Evolutionary conservation across 2,888 invertebrate species (phyloP), one percentile per base, ranked within the genome.

Genomic region (Petrophora chlorosata): DNA sequence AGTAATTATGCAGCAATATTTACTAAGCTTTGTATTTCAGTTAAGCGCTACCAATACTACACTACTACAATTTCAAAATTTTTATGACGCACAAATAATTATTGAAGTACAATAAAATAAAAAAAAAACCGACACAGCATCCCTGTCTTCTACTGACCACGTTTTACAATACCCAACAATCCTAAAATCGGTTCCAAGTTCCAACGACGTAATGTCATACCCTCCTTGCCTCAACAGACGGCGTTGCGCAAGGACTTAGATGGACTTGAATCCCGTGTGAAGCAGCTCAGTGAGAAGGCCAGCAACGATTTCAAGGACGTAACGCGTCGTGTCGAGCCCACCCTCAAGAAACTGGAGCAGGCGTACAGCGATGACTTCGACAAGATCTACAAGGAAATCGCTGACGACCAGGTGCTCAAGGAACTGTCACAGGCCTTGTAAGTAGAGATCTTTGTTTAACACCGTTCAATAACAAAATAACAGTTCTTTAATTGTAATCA

Each of bases 361-460:
- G 92, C 93, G 17, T 94, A 95, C 76, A 83, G 87, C 25, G 79
- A 90, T 0, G 95, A 96, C 71, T 54, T 95, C 7, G 83, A 92
- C 15, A 92, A 93, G 53, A 85, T 97, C 28, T 90, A 93, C 55
- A 86, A 94, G 2, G 96, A 97, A 69, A 81, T 96, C 2, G 85
- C 92, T 45, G 91, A 91, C 23, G 96, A 96, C 67, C 92, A 94
- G 61, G 91, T 92, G 0, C 75, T 96, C 43, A 92, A 94, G 61
- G 92, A 94, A 50, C 79, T 95, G 16, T 90, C 91, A 1, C 91
- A 92, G 34, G 79, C 88, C 8, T 56, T 94, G 92, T 93, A 80
- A 92, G 93, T 91, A 19, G n/a, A n/a, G n/a, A n/a, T n/a, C n/a
- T n/a, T n/a, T n/a, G n/a, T n/a, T n/a, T n/a, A n/a, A n/a, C n/a